phyloP scores from a whole-genome alignment of 2,888 invertebrate species.

The Anthrax anthrax region DNA sequence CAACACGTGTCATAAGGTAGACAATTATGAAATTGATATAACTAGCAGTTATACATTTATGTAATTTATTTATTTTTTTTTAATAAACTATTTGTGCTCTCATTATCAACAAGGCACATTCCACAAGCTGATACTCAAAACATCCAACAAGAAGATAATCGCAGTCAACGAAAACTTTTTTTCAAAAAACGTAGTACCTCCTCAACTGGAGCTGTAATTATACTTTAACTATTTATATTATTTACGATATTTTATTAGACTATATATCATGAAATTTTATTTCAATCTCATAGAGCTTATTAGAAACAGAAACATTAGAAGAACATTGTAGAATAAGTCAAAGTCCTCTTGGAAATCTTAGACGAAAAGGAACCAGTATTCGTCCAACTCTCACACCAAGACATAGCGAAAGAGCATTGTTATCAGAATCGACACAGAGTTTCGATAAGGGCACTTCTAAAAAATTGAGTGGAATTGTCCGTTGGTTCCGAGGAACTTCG shows the following conservation, averaged over 20 bases:
- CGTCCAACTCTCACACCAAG: conserved; percentile 57
- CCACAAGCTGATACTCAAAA: conserved; percentile 51
- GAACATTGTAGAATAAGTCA: conserved; percentile 60
- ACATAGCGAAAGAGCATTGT: conserved; percentile 67
- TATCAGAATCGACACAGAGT: conserved; percentile 37
- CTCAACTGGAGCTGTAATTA: conserved; percentile 66
- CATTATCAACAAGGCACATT: conserved; percentile 44
- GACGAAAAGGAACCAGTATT: conserved; percentile 42
- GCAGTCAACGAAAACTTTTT: conserved; percentile 61
- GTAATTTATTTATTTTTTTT: neutral
- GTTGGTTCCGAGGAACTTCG: conserved; percentile 48
- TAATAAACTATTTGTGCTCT: neutral
- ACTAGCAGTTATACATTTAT: no score
- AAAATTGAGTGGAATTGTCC: conserved; percentile 56
- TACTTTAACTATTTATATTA: no score
- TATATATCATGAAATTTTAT: conserved; percentile 3
- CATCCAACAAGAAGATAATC: conserved; percentile 58
- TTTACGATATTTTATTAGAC: neutral
- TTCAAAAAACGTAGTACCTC: conserved; percentile 83
- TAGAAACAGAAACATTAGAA: conserved; percentile 64
- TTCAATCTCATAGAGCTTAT: conserved; percentile 47
- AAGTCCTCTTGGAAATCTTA: conserved; percentile 59
- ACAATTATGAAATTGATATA: no score
- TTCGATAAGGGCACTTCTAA: conserved; percentile 36
- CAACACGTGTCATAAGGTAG: conserved; percentile 73